A percentile compares a stretch with the other conserved stretches of the same genome.
Evolutionary conservation across 2,797 vertebrate species (phyloP).

Genomic region (Glyptemys insculpta): DNA sequence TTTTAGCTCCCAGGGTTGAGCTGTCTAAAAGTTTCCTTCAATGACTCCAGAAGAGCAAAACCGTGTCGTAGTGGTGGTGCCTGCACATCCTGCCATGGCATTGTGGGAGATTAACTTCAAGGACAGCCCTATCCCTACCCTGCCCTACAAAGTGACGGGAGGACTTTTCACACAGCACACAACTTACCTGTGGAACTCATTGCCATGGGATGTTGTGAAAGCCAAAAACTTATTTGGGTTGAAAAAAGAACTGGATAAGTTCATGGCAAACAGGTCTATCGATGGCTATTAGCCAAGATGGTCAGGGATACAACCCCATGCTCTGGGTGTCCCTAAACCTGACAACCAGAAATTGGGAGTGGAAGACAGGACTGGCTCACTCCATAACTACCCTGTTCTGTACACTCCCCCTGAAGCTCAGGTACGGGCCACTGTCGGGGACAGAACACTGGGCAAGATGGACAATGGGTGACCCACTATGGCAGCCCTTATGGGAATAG

Average conservation of each 20-base stretch:
- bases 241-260: background rate
- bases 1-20: too few species aligned
- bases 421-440: background rate
- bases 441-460: background rate
- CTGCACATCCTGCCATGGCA: background rate
- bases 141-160: background rate
- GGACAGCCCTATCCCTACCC: background rate
- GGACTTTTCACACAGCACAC: background rate
- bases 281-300: background rate
- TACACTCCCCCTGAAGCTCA: background rate
- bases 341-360: background rate
- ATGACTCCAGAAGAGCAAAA: background rate
- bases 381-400: background rate
- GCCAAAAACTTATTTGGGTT: background rate
- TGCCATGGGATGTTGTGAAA: background rate
- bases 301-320: background rate
- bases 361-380: background rate
- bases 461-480: background rate
- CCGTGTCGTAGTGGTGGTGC: too few species aligned
- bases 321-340: background rate
- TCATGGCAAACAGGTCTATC: background rate
- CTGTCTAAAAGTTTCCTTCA: background rate
- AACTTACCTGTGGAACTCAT: background rate
- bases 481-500: background rate
- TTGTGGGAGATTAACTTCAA: background rate